Conservation (phyloP, 64 coral and sea anemone species). For the Trachythela sp. region DNA sequence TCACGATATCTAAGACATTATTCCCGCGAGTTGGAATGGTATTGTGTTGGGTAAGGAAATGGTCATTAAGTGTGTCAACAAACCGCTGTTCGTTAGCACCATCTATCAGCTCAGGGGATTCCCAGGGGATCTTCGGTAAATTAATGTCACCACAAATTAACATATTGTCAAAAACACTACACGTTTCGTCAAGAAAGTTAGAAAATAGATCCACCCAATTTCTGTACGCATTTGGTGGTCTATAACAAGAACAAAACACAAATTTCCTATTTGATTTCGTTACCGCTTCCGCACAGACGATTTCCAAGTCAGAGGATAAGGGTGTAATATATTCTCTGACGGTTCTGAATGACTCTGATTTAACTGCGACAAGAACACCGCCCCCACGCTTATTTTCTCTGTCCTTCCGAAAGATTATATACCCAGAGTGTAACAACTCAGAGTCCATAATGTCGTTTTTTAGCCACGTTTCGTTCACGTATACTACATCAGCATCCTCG, state of each 20-base stretch:
- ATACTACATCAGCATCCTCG: slow-evolving; percentile 22
- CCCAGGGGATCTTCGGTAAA: slow-evolving; percentile 41
- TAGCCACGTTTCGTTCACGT: slow-evolving; percentile 20
- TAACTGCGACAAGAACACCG: slow-evolving; percentile 28
- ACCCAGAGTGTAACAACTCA: neutral
- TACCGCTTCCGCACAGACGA: slow-evolving; percentile 19
- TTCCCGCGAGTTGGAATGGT: no score
- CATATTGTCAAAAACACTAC: slow-evolving; percentile 25
- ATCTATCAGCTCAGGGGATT: no score
- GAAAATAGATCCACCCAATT: slow-evolving; percentile 28
- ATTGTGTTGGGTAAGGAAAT: no score
- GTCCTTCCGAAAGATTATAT: slow-evolving; percentile 27
- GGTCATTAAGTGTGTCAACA: no score
- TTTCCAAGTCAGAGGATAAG: slow-evolving; percentile 26
- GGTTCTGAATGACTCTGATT: slow-evolving; percentile 19
- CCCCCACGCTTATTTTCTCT: slow-evolving; percentile 17
- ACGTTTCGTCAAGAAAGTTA: slow-evolving; percentile 21
- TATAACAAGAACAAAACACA: slow-evolving; percentile 26
- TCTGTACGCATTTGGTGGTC: slow-evolving; percentile 9
- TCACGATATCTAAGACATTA: no score
- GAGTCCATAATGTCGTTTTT: slow-evolving; percentile 26
- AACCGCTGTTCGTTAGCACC: no score
- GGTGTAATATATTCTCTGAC: slow-evolving; percentile 22
- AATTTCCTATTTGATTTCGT: slow-evolving; percentile 13
- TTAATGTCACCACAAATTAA: slow-evolving; percentile 39